Percentiles rank a stretch among this genome's conserved stretches.
phyloP scores from a whole-genome alignment of 2,797 vertebrate genomes.

The Ispidina lecontei region DNA sequence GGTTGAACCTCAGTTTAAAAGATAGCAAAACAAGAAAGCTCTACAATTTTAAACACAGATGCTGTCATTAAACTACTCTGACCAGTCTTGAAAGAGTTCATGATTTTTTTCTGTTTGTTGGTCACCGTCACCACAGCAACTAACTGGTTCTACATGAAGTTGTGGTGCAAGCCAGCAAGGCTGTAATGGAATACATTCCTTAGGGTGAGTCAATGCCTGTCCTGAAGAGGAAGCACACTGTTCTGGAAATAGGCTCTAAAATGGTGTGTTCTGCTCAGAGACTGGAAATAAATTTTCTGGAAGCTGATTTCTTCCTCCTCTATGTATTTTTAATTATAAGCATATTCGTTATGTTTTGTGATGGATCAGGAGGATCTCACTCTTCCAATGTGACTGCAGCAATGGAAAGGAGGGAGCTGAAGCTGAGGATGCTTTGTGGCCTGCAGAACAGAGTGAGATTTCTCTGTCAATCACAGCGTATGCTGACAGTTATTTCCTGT shows the following conservation, averaged over 20 bases:
- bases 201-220: slow-evolving; percentile 76
- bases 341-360: background rate
- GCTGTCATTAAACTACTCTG: slow-evolving; percentile 38
- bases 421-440: slow-evolving; percentile 3
- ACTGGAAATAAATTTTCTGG: slow-evolving; percentile 55
- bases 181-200: slow-evolving; percentile 86
- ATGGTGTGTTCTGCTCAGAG: slow-evolving; percentile 40
- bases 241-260: slow-evolving; percentile 73
- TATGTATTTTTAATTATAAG: slow-evolving; percentile 26
- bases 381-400: background rate
- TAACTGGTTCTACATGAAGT: slow-evolving; percentile 72
- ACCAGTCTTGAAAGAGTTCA: slow-evolving; percentile 66
- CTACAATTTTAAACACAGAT: background rate
- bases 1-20: background rate
- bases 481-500: background rate
- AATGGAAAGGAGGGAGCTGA: background rate
- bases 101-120: slow-evolving; percentile 77
- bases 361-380: background rate
- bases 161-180: slow-evolving; percentile 71
- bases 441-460: background rate
- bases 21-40: background rate
- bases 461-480: background rate
- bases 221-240: slow-evolving; percentile 75
- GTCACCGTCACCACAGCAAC: slow-evolving; percentile 70
- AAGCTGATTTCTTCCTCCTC: slow-evolving; percentile 24